Conservation (phyloP, 2,888 invertebrate species). For the Callyntrura guangdongensis region DNA sequence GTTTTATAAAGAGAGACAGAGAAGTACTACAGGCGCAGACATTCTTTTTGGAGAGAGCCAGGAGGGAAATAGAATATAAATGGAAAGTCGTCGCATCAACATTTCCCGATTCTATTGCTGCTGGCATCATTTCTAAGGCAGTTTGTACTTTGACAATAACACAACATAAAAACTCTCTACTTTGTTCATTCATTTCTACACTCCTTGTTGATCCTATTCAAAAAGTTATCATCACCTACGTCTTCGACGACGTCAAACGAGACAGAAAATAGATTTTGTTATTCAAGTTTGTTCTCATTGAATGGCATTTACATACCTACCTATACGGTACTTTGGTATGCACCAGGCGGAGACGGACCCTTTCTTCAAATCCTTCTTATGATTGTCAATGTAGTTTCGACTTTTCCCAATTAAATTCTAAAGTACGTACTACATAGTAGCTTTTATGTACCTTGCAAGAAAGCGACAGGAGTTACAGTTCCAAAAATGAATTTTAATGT, state of each 20-base stretch:
- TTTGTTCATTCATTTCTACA: conserved; percentile 26
- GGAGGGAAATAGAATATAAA: conserved; percentile 34
- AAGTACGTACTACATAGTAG: neutral
- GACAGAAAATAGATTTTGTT: conserved; percentile 17
- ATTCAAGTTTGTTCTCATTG: neutral
- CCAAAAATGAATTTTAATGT: conserved; percentile 17
- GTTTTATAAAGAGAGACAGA: neutral
- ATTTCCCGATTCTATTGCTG: neutral
- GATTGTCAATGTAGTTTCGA: neutral
- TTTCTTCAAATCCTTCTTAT: neutral
- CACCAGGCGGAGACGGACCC: too few species aligned
- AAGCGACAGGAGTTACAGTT: neutral
- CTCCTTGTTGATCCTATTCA: conserved; percentile 18
- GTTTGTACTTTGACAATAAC: too few species aligned
- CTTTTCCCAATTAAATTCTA: neutral
- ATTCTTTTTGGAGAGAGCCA: neutral
- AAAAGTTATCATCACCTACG: conserved; percentile 14
- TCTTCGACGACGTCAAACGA: conserved; percentile 1
- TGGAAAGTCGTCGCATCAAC: conserved; percentile 37
- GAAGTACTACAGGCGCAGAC: neutral
- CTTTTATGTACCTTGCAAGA: neutral
- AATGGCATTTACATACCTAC: neutral
- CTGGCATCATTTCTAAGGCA: neutral
- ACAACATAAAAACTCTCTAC: neutral
- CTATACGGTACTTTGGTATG: too few species aligned